phyloP scores from a whole-genome alignment of 2,888 invertebrate genomes.

The Stenchaetothrips biformis region DNA sequence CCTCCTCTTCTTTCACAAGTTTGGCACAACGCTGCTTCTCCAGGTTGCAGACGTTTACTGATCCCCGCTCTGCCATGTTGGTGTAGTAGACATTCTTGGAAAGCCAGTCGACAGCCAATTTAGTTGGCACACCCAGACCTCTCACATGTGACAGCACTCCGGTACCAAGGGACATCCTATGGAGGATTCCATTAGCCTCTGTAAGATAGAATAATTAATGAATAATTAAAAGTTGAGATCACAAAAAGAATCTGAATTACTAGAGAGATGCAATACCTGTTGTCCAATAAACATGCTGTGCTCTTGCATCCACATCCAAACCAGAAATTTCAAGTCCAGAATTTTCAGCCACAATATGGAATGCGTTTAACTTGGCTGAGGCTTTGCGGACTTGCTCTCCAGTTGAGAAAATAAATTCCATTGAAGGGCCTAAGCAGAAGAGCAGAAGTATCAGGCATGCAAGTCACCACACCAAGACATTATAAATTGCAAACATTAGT shows the following conservation, averaged over 20 bases:
- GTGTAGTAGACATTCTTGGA: constrained; percentile 66
- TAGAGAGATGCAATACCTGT: constrained; percentile 40
- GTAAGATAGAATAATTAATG: constrained; percentile 33
- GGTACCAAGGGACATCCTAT: constrained; percentile 43
- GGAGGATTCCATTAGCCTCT: constrained; percentile 42
- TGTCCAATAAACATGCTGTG: constrained; percentile 50
- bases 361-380: constrained; percentile 38
- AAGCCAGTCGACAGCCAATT: constrained; percentile 69
- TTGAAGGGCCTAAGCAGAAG: constrained; percentile 41
- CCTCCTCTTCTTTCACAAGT: constrained; percentile 51
- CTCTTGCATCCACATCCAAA: constrained; percentile 51
- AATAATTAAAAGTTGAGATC: neutral
- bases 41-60: constrained; percentile 52
- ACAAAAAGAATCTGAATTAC: neutral
- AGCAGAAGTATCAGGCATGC: constrained; percentile 21
- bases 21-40: constrained; percentile 52
- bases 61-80: constrained; percentile 44
- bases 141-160: constrained; percentile 44
- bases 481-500: neutral
- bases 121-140: constrained; percentile 50
- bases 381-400: constrained; percentile 42
- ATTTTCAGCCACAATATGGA: constrained; percentile 41
- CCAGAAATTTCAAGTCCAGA: constrained; percentile 48
- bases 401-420: constrained; percentile 43
- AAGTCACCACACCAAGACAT: constrained; percentile 4